Evolutionary conservation across 2,797 vertebrate species (phyloP), one percentile per base, ranked within the genome.

Genomic region (Onychomys leucogaster): DNA sequence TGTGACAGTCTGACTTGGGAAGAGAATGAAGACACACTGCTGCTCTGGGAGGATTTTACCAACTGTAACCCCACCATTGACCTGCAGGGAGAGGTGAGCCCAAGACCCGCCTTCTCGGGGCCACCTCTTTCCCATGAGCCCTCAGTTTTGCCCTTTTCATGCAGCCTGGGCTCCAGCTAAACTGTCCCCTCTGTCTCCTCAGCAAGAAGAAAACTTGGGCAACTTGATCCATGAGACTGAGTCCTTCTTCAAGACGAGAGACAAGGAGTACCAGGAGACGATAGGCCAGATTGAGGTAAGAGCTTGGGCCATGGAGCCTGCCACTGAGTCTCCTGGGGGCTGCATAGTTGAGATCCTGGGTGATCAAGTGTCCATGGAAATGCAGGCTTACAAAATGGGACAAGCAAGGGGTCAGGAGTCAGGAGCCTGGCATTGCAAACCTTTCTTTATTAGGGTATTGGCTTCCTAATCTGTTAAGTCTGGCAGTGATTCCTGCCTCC

Each of bases 1-100:
- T 99, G 99, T 21, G 99, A 99, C 98, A 99, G 99, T 96, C 98
- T 99, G 98, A 99, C 99, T 0, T 99, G 99, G 99, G 99, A 99
- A 93, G 99, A 99, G 96, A 99, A 99, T 0, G 99, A 99, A 93
- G 99, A 99, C 61, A 99, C 99, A 0, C 97, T 99, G 98, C 98
- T 99, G 89, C 99, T 99, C 8, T 99, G 99, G 99, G 99, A 99
- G 89, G 99, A 99, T 97, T 99, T 99, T 96, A 98, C 99, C 34
- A 99, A 99, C 98, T 99, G 99, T 98, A 99, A 99, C 59, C 98
- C 99, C 0, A 95, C 98, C 0, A 87, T 98, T 0, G 99, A 99
- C 13, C 97, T 98, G 83, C 99, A 98, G 67, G 98, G 98, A 34
- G 99, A 99, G 97, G 98, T 98, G 97, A 97, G 98, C 75, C 37